Evolutionary conservation across 2,888 invertebrate species (phyloP), one percentile per base, ranked within the genome.

Genomic region (Crematogaster levior): DNA sequence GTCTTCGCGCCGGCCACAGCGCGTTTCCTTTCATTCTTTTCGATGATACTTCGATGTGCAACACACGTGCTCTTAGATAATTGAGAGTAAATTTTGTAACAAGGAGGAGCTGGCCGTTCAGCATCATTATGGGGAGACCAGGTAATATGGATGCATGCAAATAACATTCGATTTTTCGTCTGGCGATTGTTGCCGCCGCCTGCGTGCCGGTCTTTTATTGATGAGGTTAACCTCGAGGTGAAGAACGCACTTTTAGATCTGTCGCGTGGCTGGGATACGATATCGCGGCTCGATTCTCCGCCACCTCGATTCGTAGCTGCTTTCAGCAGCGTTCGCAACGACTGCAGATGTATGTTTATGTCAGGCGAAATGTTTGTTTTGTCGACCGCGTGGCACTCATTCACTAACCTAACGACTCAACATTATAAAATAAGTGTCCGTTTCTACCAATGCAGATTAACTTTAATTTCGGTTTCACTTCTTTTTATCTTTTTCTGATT

Each of bases 111-210:
- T 24, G 5, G 27, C 21, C 3, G 5, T 56, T 9, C 56, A 58
- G 34, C 4, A 34, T 30, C 7, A 5, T 60, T 21, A 95, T 95
- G 95, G 95, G 95, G 81, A 94, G 93, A 92, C 95, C 95, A 92
- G 94, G 95, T 95, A 89, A 91, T 12, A 27, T 74, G 24, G 61
- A 21, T 53, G 0, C 12, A 3, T n/a, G 7, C 9, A 12, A 9
- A 27, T 37, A 40, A 66, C 51, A 0, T 82, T 34, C 51, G 27
- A 43, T 70, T 9, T 27, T 68, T 6, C 0, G 12, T 70, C 15
- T 15, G 4, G 30, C 37, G 27, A 63, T 40, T 4, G 4, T 12
- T 1, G 18, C n/a, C 1, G 15, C 3, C 34, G n/a, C 0, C 4
- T 0, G 9, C 24, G 7, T 15, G 10, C 21, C 46, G 40, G 6